phyloP scores from a whole-genome alignment of 2,113 vertebrate genomes.

The Arizona elegans region DNA sequence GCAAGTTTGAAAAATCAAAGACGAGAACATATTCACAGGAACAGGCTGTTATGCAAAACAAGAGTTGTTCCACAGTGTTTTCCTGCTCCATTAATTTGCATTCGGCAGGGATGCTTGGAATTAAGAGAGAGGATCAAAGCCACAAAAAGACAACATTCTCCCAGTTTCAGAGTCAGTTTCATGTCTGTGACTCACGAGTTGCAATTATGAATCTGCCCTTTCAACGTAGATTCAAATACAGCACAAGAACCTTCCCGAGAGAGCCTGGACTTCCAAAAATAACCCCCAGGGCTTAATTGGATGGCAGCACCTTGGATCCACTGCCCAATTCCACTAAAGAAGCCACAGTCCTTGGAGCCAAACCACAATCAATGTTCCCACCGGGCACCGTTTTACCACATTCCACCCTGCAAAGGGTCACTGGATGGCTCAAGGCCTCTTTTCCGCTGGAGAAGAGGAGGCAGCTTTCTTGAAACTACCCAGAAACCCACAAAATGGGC shows the following conservation, averaged over 20 bases:
- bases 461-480: neutral
- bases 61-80: slow-evolving; percentile 22
- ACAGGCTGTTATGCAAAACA: neutral
- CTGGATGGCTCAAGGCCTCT: neutral
- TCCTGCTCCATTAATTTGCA: neutral
- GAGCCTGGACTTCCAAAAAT: slow-evolving; percentile 3
- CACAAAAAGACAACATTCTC: accelerated
- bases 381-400: neutral
- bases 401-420: neutral
- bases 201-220: neutral
- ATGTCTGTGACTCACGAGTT: too few species aligned
- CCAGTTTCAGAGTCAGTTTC: neutral
- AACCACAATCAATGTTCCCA: neutral
- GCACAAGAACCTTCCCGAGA: neutral
- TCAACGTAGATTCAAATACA: neutral
- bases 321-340: neutral
- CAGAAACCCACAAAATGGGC: neutral
- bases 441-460: neutral
- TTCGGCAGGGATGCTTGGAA: slow-evolving; percentile 7
- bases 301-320: neutral
- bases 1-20: neutral
- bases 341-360: neutral
- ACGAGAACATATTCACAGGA: neutral
- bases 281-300: neutral
- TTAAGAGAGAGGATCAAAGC: neutral